phyloP scores from a whole-genome alignment of 2,113 vertebrate genomes.

The Procapra przewalskii region DNA sequence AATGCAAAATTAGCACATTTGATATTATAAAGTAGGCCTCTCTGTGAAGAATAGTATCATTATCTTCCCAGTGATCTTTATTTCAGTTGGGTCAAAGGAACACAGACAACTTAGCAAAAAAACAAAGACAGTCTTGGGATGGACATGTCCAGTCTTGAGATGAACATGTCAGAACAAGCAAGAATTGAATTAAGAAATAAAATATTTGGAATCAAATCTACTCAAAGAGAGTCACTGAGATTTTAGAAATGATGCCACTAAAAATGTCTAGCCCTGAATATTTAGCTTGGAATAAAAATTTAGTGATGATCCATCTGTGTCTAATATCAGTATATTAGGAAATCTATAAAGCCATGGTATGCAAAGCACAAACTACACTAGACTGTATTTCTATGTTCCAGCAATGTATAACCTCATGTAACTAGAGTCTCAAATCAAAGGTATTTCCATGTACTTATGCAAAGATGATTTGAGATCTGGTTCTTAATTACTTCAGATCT shows the following conservation, averaged over 20 bases:
- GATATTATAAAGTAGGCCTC: background rate
- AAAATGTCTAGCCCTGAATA: background rate
- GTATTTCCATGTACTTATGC: background rate
- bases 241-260: slow-evolving; percentile 5
- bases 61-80: background rate
- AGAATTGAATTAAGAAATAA: background rate
- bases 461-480: background rate
- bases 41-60: background rate
- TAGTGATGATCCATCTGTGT: background rate
- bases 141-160: background rate
- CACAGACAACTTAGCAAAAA: background rate
- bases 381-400: background rate
- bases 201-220: background rate
- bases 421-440: background rate
- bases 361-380: background rate
- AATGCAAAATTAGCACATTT: background rate
- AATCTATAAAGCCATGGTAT: background rate
- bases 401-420: background rate
- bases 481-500: background rate
- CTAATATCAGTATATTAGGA: background rate
- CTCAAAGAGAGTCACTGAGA: background rate
- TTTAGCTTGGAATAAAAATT: background rate
- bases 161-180: background rate
- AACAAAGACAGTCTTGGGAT: background rate
- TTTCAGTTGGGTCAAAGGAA: background rate